Conservation (phyloP, 2,797 vertebrate genomes). For the Pterois miles region DNA sequence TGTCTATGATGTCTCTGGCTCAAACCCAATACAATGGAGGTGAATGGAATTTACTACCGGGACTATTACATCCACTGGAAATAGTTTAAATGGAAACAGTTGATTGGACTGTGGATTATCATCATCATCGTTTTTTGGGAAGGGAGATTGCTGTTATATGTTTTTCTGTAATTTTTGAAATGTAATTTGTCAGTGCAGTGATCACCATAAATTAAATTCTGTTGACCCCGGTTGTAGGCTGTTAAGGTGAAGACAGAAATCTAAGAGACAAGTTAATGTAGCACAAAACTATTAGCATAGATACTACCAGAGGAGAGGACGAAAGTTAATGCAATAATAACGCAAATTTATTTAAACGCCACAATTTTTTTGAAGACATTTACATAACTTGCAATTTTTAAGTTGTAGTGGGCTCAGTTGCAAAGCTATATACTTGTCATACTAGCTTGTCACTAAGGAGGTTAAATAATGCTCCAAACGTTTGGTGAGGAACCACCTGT, state of each 20-base stretch:
- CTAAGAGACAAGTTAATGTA: background rate
- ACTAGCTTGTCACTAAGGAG: no score
- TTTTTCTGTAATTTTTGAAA: background rate
- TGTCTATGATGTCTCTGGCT: background rate
- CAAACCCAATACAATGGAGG: background rate
- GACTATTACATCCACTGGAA: background rate
- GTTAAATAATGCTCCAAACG: no score
- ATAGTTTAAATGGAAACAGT: background rate
- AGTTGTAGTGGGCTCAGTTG: no score
- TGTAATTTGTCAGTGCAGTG: background rate
- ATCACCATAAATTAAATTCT: background rate
- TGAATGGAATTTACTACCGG: background rate
- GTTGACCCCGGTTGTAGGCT: background rate
- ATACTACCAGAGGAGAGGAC: background rate
- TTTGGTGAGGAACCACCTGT: no score
- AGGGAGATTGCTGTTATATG: background rate
- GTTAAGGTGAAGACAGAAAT: background rate
- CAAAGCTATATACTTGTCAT: no score
- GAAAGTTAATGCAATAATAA: no score
- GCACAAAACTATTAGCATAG: background rate
- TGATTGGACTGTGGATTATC: background rate
- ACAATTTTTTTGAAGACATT: no score
- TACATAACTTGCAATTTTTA: no score
- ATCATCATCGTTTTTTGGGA: background rate
- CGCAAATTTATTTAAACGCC: no score